Conservation (phyloP, 2,113 vertebrate species). For the Rallus limicola region DNA sequence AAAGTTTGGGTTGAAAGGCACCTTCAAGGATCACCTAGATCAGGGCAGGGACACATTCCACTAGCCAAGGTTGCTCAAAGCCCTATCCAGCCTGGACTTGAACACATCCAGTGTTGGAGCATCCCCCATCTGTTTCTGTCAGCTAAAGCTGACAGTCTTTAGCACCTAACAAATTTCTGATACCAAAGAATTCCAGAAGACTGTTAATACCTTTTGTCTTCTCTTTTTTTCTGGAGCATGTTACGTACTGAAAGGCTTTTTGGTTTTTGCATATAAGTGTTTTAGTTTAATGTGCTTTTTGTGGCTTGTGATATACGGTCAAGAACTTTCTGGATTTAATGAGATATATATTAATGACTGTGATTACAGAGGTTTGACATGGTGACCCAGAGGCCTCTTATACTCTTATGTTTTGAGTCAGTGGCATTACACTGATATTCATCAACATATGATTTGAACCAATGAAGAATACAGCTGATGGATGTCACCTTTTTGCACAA, state of each 20-base stretch:
- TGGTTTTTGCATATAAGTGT: fast-evolving
- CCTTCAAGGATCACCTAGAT: neutral
- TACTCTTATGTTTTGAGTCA: neutral
- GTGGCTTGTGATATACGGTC: neutral
- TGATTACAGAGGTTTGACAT: neutral
- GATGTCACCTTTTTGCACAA: neutral
- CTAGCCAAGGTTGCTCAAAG: too few species aligned
- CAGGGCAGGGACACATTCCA: neutral
- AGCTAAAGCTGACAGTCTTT: neutral
- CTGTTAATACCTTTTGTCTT: neutral
- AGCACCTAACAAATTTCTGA: neutral
- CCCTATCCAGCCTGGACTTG: neutral
- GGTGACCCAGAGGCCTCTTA: neutral
- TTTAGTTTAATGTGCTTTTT: neutral
- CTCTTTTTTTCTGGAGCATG: neutral
- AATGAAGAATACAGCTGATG: neutral
- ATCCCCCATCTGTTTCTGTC: neutral
- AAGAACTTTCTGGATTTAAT: neutral
- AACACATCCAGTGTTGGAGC: neutral
- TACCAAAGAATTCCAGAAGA: neutral
- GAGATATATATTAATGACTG: neutral
- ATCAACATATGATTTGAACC: neutral
- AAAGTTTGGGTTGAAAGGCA: neutral
- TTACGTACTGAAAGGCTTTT: neutral
- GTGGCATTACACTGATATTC: neutral